Evolutionary conservation across 2,113 vertebrate genomes (phyloP).

Genomic region (Mystacornis crossleyi): DNA sequence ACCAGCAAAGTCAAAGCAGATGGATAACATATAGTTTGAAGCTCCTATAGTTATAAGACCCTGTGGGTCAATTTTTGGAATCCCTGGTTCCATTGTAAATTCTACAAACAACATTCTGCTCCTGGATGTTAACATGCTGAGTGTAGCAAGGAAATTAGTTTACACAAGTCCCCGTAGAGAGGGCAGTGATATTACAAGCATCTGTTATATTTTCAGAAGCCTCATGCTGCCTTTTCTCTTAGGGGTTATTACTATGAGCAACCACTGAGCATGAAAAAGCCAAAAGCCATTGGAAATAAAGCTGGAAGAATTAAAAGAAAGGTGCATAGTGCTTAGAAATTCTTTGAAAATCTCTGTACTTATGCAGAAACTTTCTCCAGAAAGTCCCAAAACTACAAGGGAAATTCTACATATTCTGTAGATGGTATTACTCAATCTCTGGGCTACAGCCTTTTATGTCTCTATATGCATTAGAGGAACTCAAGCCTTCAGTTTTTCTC

Average conservation of each 20-base stretch:
- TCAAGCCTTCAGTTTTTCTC: background rate
- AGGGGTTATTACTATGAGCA: background rate
- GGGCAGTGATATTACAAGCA: constrained; percentile 33
- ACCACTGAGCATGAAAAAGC: background rate
- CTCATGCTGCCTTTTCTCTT: background rate
- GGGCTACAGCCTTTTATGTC: background rate
- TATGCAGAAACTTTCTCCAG: background rate
- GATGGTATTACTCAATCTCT: background rate
- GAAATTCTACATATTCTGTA: background rate
- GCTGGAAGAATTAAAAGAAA: background rate
- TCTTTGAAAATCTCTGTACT: background rate
- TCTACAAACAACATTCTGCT: background rate
- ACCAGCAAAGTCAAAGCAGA: background rate
- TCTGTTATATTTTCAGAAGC: constrained; percentile 24
- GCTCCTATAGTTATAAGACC: background rate
- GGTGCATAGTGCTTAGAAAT: background rate
- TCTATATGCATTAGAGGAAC: background rate
- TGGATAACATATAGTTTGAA: background rate
- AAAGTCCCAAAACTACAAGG: background rate
- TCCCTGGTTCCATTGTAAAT: constrained; percentile 24
- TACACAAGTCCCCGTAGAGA: background rate
- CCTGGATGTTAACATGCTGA: constrained; percentile 27
- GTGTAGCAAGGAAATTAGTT: constrained; percentile 20
- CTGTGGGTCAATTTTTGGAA: background rate
- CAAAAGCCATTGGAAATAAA: background rate